Base-by-base conservation (phyloP, 2,797 vertebrate species). In the Pseudochirops cupreus region DNA sequence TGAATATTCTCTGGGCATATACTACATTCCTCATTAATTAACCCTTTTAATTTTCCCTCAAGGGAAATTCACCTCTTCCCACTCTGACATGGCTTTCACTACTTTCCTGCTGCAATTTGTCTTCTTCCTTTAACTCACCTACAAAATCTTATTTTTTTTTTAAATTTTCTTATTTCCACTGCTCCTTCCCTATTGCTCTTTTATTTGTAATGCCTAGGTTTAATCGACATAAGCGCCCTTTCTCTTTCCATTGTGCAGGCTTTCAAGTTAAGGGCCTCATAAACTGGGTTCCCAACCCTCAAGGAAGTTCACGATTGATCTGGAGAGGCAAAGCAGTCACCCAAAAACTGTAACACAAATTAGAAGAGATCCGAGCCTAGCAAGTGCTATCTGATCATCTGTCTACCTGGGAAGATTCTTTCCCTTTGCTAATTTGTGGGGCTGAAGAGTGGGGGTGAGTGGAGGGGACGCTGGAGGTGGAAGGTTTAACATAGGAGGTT, bases 261-360 rank as follows among this genome's bases (percentile, higher is more conserved):
- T 95, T 93, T 89, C 50, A 94, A 96, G 90, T 57, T 31, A 95
- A 55, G 52, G 33, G 39, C 94, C 33, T 93, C 46, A 93, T 12
- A 89, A 14, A 28, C 29, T 89, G 50, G 21, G 39, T 87, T 87
- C 24, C 16, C 67, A 74, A 2, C 1, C 67, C 67, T 87, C 39
- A 50, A 50, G 4, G 39, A 28, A 46, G 7, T 87, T 87, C 39
- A 87, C 24, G 26, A 50, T 5, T 26, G 21, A 46, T 12, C 39
- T 28, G 74, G 74, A 16, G n/a, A 74, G 62, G 5, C 1, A 4
- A 16, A n/a, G 62, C 33, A 18, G 14, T 74, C 33, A n/a, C 16
- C 6, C 16, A 21, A n/a, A 67, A 6, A 74, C 24, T 26, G 9
- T 50, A 46, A 46, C 3, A 46, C 21, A 12, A 26, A 87, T 87